Evolutionary conservation across 2,888 invertebrate species (phyloP).

Genomic region (Drosophila tanythrix): DNA sequence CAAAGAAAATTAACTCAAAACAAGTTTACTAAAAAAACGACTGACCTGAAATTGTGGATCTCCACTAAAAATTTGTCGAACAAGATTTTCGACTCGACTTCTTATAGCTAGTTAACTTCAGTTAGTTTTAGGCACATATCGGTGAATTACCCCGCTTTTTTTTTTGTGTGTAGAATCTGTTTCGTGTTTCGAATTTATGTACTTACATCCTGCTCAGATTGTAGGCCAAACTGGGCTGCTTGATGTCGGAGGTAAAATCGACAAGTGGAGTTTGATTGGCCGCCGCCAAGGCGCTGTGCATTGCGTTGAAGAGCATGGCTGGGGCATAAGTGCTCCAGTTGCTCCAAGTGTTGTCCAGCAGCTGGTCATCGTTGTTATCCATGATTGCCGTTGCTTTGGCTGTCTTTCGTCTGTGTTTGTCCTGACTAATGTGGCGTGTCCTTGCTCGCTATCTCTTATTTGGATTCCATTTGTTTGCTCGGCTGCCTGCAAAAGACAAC

Average conservation of each 20-base stretch:
- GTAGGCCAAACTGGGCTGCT: conserved; percentile 23
- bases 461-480: conserved; percentile 72
- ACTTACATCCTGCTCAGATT: conserved; percentile 70
- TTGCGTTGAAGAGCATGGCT: conserved; percentile 58
- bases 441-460: conserved; percentile 52
- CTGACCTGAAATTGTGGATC: neutral
- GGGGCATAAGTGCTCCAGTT: conserved; percentile 73
- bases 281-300: conserved; percentile 58
- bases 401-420: conserved; percentile 24
- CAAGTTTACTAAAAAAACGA: neutral
- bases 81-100: neutral
- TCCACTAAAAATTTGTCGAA: neutral
- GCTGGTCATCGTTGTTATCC: conserved; percentile 46
- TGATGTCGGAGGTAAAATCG: conserved; percentile 38
- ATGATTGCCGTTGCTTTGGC: conserved; percentile 32
- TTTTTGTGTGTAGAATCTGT: neutral
- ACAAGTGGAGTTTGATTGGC: conserved; percentile 64
- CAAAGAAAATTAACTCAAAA: fast-evolving
- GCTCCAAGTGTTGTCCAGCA: conserved; percentile 53
- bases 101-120: neutral
- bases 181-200: neutral
- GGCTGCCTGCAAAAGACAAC: conserved; percentile 59
- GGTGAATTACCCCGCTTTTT: fast-evolving
- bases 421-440: conserved; percentile 70
- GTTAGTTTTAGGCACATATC: neutral